phyloP scores from a whole-genome alignment of 2,888 invertebrate species.

The Eremobia ochroleuca region DNA sequence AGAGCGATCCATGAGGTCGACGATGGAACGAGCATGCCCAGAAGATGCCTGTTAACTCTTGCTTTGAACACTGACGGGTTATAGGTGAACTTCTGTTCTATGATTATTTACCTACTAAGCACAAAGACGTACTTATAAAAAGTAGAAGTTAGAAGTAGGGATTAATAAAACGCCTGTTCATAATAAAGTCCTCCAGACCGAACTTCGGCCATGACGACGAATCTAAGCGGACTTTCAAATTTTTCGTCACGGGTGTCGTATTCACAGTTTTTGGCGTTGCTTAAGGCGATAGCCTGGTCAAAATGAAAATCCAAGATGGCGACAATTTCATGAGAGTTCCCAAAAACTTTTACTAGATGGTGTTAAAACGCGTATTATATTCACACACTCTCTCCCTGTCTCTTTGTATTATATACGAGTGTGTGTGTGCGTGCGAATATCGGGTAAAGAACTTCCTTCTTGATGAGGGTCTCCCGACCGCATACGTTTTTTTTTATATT shows the following conservation, averaged over 20 bases:
- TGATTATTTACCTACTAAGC: background rate
- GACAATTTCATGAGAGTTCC: background rate
- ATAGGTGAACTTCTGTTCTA: background rate
- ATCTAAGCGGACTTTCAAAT: too few relatives aligned
- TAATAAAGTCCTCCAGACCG: too few relatives aligned
- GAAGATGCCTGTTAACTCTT: too few relatives aligned
- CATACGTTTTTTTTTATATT: background rate
- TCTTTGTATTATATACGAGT: background rate
- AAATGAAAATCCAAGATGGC: too few relatives aligned
- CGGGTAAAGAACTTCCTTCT: background rate
- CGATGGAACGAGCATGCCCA: background rate
- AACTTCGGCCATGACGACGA: too few relatives aligned
- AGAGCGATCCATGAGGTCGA: background rate
- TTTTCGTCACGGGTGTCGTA: too few relatives aligned
- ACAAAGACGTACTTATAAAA: background rate
- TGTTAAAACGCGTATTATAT: background rate
- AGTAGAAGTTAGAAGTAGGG: background rate
- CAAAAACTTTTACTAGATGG: background rate
- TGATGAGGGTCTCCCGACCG: too few relatives aligned
- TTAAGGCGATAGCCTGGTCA: too few relatives aligned
- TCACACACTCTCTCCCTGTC: background rate
- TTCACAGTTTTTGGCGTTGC: too few relatives aligned
- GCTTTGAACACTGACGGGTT: background rate
- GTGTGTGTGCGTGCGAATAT: background rate
- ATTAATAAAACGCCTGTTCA: too few relatives aligned